These are phyloP conservation scores for Catharus ustulatus DNA, from an alignment of 2,797 vertebrate species.

Conservation along the genomic window DNA sequence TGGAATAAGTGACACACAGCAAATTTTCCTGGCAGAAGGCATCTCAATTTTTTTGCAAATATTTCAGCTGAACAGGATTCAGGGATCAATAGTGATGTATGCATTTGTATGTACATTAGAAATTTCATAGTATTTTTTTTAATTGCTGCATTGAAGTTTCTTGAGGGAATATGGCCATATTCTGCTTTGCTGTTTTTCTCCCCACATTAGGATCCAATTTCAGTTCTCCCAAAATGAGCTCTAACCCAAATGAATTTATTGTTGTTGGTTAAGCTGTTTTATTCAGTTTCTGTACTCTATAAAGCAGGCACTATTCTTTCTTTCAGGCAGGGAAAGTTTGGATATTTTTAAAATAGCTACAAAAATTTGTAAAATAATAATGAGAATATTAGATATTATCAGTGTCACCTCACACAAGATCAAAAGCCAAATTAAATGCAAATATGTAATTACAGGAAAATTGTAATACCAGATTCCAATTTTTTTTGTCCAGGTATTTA, in stretches of 20 bases:
- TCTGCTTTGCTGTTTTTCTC: neutral
- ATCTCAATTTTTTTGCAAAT: constrained; percentile 65
- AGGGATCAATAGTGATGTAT: constrained; percentile 7
- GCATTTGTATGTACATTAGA: neutral
- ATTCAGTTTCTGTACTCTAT: neutral
- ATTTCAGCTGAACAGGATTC: constrained; percentile 14
- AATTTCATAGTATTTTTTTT: neutral
- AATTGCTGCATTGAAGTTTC: neutral
- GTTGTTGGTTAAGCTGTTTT: neutral
- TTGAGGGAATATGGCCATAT: neutral
- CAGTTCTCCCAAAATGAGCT: neutral
- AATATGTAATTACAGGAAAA: neutral
- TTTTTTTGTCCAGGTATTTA: neutral
- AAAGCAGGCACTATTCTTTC: neutral
- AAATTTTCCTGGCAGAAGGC: constrained; percentile 25
- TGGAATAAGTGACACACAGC: constrained; percentile 43
- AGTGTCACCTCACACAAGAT: neutral
- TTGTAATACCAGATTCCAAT: neutral
- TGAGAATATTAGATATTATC: neutral
- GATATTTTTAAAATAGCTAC: neutral
- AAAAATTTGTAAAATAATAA: neutral
- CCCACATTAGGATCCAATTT: neutral
- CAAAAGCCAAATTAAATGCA: neutral
- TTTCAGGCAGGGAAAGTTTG: neutral
- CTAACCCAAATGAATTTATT: neutral